Base-by-base conservation (phyloP, 2,797 vertebrate species). In the Rhabdophis nuchalis region DNA sequence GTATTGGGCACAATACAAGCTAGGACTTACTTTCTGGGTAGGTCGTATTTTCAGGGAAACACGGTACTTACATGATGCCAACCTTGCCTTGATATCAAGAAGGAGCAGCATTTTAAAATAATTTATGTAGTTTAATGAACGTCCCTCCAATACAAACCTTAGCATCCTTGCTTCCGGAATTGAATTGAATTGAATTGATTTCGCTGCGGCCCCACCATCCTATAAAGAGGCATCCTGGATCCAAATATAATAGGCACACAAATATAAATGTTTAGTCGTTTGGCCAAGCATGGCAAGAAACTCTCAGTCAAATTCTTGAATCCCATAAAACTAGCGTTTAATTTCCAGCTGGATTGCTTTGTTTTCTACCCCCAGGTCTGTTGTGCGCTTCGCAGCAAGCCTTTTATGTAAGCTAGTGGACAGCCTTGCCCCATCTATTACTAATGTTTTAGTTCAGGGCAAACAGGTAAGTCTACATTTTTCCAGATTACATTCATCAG, bases 371-470 rank as follows among this genome's bases (percentile, higher is more conserved):
- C 98, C 96, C 98, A 99, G 99, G 99, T 99, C 99, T 97, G 98
- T 98, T 98, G 99, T 99, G 94, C 99, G 99, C 96, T 98, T 98
- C 96, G 98, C 99, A 96, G 99, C 99, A 96, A 99, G 99, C 98
- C 98, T 99, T 96, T 99, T 99, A 99, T 98, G 97, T 99, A 99
- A 99, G 98, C 98, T 99, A 98, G 99, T 99, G 99, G 99, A 99
- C 99, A 99, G 99, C 99, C 98, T 99, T 98, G 99, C 99, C 92
- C 99, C 99, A 91, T 99, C 99, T 98, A 99, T 99, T 98, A 99
- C 99, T 99, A 99, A 99, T 98, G 98, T 99, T 96, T 99, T 99
- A 99, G 99, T 99, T 96, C 99, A 99, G 98, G 99, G 99, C 96
- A 99, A 99, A 97, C 99, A 99, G 99, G 99, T 99, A 98, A 99